These are phyloP conservation scores for Acrocephalus arundinaceus DNA, from an alignment of 2,113 vertebrate species.

Conservation along the genomic window DNA sequence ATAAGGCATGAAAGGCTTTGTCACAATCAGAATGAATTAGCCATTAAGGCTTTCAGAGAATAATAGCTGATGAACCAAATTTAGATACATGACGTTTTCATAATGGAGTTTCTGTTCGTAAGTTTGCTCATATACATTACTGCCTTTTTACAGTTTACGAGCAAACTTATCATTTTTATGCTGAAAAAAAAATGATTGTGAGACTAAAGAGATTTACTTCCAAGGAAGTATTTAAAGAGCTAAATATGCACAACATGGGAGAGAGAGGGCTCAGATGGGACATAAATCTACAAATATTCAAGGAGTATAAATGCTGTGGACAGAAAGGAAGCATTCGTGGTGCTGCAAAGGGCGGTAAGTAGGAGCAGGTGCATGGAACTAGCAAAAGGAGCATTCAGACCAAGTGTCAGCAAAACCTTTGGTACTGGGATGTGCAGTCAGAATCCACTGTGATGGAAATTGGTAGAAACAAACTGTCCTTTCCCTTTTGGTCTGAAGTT, in stretches of 20 bases:
- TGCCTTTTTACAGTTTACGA: slow-evolving; percentile 51
- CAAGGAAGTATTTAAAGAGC: background rate
- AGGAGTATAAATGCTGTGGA: background rate
- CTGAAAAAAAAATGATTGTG: background rate
- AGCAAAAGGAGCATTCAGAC: background rate
- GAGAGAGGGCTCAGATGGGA: background rate
- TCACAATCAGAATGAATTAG: slow-evolving; percentile 9
- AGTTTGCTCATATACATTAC: slow-evolving; percentile 13
- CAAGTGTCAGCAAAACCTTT: background rate
- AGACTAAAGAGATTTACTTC: slow-evolving; percentile 17
- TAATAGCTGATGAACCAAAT: slow-evolving; percentile 36
- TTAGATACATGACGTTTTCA: slow-evolving; percentile 23
- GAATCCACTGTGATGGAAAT: background rate
- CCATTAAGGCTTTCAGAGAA: slow-evolving; percentile 18
- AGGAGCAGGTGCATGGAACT: background rate
- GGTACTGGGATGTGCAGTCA: background rate
- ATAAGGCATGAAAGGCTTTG: background rate
- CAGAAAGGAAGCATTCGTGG: background rate
- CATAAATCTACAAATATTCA: background rate
- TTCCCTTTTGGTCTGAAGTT: background rate
- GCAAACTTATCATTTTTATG: slow-evolving; percentile 48
- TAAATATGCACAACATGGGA: background rate
- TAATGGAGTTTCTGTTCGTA: slow-evolving; percentile 4
- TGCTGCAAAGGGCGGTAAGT: background rate
- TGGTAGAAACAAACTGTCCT: background rate